Evolutionary conservation across 2,888 invertebrate genomes (phyloP).

Genomic region (Macrophya alboannulata): DNA sequence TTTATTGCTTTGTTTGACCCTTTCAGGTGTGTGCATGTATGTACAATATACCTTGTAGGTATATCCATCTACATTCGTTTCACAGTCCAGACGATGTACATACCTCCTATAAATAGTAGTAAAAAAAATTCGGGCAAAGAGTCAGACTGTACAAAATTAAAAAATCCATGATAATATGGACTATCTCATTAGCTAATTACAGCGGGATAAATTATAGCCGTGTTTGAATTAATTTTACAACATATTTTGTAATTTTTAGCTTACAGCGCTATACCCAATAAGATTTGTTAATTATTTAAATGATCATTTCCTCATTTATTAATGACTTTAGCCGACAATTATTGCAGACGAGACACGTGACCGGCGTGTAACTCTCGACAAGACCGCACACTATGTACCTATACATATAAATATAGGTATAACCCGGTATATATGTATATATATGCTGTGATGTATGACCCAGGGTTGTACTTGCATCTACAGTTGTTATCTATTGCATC

Average conservation of each 20-base stretch:
- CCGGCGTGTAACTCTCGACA: conserved; percentile 20
- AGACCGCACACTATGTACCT: conserved; percentile 16
- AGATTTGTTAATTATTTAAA: not conserved
- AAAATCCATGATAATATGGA: too few relatives aligned
- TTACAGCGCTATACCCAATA: not conserved
- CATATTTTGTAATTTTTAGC: not conserved
- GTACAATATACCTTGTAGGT: not conserved
- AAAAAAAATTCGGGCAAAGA: not conserved
- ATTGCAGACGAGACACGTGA: conserved; percentile 20
- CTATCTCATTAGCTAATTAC: too few relatives aligned
- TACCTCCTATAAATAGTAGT: not conserved
- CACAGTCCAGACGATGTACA: not conserved
- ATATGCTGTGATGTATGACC: conserved; percentile 35
- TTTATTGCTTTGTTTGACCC: conserved; percentile 9
- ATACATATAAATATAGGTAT: not conserved
- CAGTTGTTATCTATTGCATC: conserved; percentile 52
- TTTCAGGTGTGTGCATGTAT: not conserved
- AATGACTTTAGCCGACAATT: conserved; percentile 38
- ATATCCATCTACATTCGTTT: not conserved
- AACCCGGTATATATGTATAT: not conserved
- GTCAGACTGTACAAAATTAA: too few relatives aligned
- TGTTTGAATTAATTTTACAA: not conserved
- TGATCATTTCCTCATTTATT: conserved; percentile 36
- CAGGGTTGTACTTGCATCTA: conserved; percentile 50
- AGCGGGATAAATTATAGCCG: too few relatives aligned